phyloP scores from a whole-genome alignment of 2,888 invertebrate species.

The Drosophila villosipedis region DNA sequence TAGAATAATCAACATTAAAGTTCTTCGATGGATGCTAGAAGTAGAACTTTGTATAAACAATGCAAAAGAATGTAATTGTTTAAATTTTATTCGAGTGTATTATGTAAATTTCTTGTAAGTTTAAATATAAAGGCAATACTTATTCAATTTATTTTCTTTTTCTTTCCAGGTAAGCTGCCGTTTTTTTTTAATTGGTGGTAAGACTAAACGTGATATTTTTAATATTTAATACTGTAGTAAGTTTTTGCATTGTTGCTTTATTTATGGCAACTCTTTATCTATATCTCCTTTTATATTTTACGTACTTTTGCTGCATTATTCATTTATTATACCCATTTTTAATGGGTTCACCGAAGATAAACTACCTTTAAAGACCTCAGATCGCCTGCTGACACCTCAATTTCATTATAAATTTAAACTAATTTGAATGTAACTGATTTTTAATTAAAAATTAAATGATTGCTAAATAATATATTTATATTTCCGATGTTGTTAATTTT shows the following conservation, averaged over 20 bases:
- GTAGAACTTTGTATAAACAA: background rate
- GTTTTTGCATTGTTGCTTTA: background rate
- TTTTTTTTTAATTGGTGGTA: background rate
- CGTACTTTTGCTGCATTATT: background rate
- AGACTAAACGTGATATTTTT: background rate
- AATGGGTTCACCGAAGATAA: background rate
- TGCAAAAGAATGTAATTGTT: background rate
- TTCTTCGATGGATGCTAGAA: background rate
- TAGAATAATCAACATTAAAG: slow-evolving; percentile 1
- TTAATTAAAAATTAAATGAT: background rate
- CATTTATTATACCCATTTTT: background rate
- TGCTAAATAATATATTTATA: background rate
- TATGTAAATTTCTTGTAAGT: background rate
- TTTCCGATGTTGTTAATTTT: background rate
- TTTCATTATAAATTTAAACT: background rate
- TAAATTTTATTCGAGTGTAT: background rate
- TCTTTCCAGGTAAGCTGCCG: slow-evolving; percentile 48
- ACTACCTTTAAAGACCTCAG: background rate
- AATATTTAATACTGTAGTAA: background rate
- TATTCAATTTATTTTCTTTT: slow-evolving; percentile 12
- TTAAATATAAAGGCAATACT: background rate
- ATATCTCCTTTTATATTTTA: background rate
- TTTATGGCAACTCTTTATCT: too few species aligned
- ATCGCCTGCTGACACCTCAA: background rate
- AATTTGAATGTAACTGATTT: background rate